Base-by-base conservation (phyloP, 1,140 invertebrate genomes). In the Rhizoglyphus robini region DNA sequence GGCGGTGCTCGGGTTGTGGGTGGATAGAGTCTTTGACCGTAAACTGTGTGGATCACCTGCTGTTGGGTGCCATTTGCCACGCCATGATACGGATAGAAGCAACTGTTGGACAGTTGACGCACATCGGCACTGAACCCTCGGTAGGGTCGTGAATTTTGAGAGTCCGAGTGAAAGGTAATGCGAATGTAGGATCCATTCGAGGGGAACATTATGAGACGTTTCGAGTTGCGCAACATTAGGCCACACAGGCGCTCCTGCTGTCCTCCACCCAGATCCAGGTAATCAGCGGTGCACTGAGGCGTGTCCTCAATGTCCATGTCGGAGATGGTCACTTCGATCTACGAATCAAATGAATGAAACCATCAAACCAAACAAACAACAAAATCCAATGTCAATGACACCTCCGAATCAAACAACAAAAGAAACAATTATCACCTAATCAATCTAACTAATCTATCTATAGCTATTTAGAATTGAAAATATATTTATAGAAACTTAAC, bases 221-320 rank as follows among this genome's bases (percentile, higher is more conserved):
- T 70, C n/a, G 70, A 69, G 15, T 68, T 70, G 5, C 70, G 49
- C 0, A 69, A 66, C 4, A 70, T 63, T 4, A 51, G 23, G 0
- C 70, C 70, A 36, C 70, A 71, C 0, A 71, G 2, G 27, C 68
- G 30, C 51, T 54, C 13, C 46, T n/a, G 15, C 27, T 60, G 58
- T 20, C 27, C 15, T 34, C 2, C 15, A 18, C 66, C 64, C 13
- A 71, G 46, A 34, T 70, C 69, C 4, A 71, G 32, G 57, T 71
- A 71, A 58, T 71, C 70, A 4, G 32, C 46, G 8, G 65, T 34
- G 49, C 70, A 71, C 15, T 65, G 15, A 54, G 67, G 60, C 18
- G 66, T 70, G 15, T 70, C 68, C 47, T 71, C 69, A 27, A 70
- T n/a, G 30, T 71, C 69, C 54, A 71, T 71, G 41, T 71, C 69